Evolutionary conservation across 1,140 invertebrate species (phyloP).

Genomic region (Tetragnatha versicolor): DNA sequence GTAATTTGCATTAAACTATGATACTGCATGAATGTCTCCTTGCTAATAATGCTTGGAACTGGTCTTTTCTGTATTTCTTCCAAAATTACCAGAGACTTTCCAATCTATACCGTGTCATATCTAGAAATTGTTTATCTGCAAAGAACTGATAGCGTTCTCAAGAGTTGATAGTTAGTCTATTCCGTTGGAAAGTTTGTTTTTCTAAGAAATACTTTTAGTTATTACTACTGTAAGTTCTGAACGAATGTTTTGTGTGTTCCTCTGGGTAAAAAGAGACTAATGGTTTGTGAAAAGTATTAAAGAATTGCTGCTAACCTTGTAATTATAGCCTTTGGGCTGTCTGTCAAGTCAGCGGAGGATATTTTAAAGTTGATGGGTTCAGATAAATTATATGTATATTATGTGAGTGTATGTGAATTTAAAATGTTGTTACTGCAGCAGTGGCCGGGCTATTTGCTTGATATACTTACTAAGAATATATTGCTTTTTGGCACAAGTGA

Average conservation of each 20-base stretch:
- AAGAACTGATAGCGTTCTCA: conserved; percentile 44
- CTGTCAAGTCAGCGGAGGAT: conserved; percentile 1
- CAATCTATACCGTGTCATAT: conserved; percentile 41
- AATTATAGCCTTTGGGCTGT: conserved; percentile 24
- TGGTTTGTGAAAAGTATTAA: conserved; percentile 39
- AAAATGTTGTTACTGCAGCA: conserved; percentile 27
- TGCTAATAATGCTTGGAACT: conserved; percentile 40
- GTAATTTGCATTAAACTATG: conserved; percentile 41
- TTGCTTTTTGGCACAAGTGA: conserved; percentile 54
- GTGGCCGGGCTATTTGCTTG: conserved; percentile 51
- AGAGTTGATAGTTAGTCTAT: conserved; percentile 50
- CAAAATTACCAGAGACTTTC: conserved; percentile 36
- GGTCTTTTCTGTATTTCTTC: conserved; percentile 45
- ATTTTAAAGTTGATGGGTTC: conserved; percentile 43
- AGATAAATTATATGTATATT: conserved; percentile 52
- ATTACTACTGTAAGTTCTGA: conserved; percentile 42
- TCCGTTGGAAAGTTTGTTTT: conserved; percentile 50
- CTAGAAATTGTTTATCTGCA: conserved; percentile 46
- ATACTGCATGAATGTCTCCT: conserved; percentile 41
- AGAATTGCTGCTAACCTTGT: conserved; percentile 12
- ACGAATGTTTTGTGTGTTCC: conserved; percentile 41
- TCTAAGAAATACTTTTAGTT: conserved; percentile 47
- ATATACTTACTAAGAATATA: conserved; percentile 40
- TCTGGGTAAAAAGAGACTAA: conserved; percentile 6
- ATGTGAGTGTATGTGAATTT: conserved; percentile 40